These are phyloP conservation scores for Bovichtus diacanthus DNA, from an alignment of 2,797 vertebrate species.

Conservation along the genomic window DNA sequence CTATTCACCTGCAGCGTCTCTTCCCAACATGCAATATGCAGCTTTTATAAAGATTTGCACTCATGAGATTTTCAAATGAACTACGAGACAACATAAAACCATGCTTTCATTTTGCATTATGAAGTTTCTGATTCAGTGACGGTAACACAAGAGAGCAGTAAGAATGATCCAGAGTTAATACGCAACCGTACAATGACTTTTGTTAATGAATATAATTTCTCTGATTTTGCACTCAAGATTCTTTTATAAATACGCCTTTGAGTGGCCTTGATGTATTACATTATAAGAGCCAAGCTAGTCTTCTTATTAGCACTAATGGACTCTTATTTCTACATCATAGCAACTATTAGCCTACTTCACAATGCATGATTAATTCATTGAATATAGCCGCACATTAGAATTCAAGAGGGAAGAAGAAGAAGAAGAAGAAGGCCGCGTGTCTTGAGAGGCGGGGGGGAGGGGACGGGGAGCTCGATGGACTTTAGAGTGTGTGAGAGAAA, in stretches of 20 bases:
- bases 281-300: constrained; percentile 53
- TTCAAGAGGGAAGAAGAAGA: constrained; percentile 30
- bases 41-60: neutral
- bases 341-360: constrained; percentile 67
- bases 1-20: too few relatives aligned
- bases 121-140: neutral
- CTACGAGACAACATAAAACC: neutral
- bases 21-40: neutral
- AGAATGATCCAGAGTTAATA: neutral
- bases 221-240: constrained; percentile 20
- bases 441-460: neutral
- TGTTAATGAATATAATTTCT: constrained; percentile 12
- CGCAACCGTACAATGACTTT: neutral
- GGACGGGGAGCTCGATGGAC: constrained; percentile 25
- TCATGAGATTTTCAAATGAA: neutral
- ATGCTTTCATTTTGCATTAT: neutral
- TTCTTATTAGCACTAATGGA: constrained; percentile 72
- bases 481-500: constrained; percentile 24
- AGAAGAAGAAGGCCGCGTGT: neutral
- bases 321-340: constrained; percentile 78
- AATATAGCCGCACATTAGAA: constrained; percentile 50
- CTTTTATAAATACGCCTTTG: constrained; percentile 44
- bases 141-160: neutral
- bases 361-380: constrained; percentile 73
- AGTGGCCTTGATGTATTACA: constrained; percentile 54